Evolutionary conservation across 2,888 invertebrate species (phyloP).

Genomic region (Rhamnusium bicolor): DNA sequence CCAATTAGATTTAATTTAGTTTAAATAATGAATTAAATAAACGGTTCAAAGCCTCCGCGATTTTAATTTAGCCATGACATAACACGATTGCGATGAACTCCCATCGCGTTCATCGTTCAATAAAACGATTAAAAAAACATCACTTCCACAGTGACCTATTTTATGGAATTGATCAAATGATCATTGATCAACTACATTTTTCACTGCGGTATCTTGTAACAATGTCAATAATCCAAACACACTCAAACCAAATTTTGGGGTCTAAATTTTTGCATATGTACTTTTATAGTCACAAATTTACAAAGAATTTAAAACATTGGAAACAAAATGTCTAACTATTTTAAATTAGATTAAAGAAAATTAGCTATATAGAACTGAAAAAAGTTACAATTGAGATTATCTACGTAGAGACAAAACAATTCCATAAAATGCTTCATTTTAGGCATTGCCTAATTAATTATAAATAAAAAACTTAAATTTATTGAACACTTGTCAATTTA

Average conservation of each 20-base stretch:
- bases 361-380: too few relatives aligned
- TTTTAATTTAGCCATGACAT: conserved; percentile 29
- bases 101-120: conserved; percentile 11
- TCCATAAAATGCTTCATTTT: too few relatives aligned
- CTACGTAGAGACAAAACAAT: too few relatives aligned
- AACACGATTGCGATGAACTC: conserved; percentile 27
- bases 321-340: neutral
- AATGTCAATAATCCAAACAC: conserved; percentile 3
- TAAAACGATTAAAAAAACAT: conserved; percentile 10
- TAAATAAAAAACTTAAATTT: too few relatives aligned
- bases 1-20: neutral
- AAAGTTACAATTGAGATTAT: too few relatives aligned
- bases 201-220: neutral
- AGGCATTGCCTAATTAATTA: too few relatives aligned
- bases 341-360: neutral
- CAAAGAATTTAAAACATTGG: neutral
- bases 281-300: too few relatives aligned
- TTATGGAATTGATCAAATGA: too few relatives aligned
- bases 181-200: too few relatives aligned
- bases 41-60: neutral
- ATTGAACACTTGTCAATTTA: neutral
- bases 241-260: too few relatives aligned
- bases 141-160: conserved; percentile 20
- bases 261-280: too few relatives aligned
- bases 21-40: conserved; percentile 10